Conservation (phyloP, 2,888 invertebrate species). For the Ceramica pisi region DNA sequence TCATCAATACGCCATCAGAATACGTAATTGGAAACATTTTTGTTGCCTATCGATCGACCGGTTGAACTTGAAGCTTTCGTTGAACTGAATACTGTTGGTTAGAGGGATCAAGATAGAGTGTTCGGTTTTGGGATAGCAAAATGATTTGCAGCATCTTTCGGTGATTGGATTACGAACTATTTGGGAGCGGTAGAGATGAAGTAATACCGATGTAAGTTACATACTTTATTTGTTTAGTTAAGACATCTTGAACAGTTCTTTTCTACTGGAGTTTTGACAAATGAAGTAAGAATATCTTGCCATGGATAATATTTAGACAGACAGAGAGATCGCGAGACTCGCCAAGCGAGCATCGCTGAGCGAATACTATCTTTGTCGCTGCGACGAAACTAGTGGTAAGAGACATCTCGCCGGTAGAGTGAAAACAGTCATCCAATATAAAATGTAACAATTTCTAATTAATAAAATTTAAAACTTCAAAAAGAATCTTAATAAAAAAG, state of each 20-base stretch:
- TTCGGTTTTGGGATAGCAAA: constrained; percentile 16
- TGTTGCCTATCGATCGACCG: constrained; percentile 39
- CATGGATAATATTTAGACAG: no score
- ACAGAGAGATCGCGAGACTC: no score
- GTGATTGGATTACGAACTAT: constrained; percentile 49
- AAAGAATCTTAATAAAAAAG: no score
- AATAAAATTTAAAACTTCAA: no score
- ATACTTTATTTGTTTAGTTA: neutral
- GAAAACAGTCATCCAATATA: no score
- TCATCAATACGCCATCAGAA: constrained; percentile 52
- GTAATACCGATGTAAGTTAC: constrained; percentile 6
- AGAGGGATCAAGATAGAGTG: constrained; percentile 1
- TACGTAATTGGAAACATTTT: constrained; percentile 60
- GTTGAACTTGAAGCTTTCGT: constrained; percentile 18
- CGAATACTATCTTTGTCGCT: no score
- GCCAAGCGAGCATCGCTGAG: no score
- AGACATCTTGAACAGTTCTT: neutral
- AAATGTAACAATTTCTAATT: no score
- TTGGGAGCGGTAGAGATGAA: constrained; percentile 27
- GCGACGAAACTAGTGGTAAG: no score
- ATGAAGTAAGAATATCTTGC: neutral
- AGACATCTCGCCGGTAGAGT: no score
- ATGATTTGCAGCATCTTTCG: constrained; percentile 55
- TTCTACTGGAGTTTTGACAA: neutral
- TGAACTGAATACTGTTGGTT: neutral